Base-by-base conservation (phyloP, 2,888 invertebrate genomes). In the Eupithecia centaureata region DNA sequence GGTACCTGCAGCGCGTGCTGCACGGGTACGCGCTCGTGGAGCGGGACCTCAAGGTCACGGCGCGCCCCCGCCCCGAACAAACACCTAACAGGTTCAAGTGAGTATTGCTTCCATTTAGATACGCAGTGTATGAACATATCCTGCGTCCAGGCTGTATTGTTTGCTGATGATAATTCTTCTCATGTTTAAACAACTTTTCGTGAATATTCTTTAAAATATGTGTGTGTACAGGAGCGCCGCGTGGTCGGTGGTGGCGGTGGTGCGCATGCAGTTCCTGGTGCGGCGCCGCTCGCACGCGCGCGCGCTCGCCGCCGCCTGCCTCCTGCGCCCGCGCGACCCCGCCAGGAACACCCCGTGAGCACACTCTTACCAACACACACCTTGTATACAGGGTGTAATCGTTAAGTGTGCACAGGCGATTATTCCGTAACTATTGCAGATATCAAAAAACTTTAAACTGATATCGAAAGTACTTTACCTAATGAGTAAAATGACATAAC, bases 1-100 rank as follows among this genome's bases (percentile, higher is more conserved):
- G 96, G 25, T 98, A 98, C 86, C 90, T 99, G 63, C 94, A 97
- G 73, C 94, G 96, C 18, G 94, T 96, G 68, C 83, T 97, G 56
- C 86, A 89, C 0, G 93, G 92, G 0, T 92, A 92, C 87, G 62
- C 89, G 83, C 72, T 94, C 93, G 56, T 96, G 87, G 92, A 95
- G 95, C 83, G 89, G 80, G 65, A 86, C 81, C 86, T 80, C 83
- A 75, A 86, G 0, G 75, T 82, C 54, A 25, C 71, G 18, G 0
- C 2, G 59, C 63, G 28, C 54, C 32, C 63, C 15, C 58, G 25
- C 33, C 18, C 54, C n/a, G 28, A n/a, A 0, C 28, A 56, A 22
- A 65, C 28, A 25, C 82, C 81, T 13, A 68, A 74, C 4, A 78
- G 88, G 56, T 91, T 91, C 84, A 90, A 86, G 89, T 91, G 12